phyloP scores from a whole-genome alignment of 1,140 invertebrate species.

The Bactericera cockerelli region DNA sequence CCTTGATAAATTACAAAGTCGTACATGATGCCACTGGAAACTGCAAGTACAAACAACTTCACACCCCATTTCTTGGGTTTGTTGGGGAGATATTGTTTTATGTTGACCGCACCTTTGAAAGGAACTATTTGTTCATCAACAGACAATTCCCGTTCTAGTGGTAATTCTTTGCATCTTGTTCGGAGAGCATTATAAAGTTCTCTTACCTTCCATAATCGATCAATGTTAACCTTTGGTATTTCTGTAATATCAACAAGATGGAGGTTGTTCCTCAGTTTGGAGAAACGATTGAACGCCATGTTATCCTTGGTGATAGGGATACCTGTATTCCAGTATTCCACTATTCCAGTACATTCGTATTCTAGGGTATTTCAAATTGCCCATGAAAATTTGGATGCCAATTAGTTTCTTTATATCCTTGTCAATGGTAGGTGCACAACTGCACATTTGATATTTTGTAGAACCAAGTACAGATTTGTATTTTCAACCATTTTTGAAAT shows the following conservation, averaged over 20 bases:
- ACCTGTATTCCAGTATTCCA: neutral
- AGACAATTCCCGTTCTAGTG: neutral
- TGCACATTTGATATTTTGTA: neutral
- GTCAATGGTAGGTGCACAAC: neutral
- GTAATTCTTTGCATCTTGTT: neutral
- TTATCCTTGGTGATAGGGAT: neutral
- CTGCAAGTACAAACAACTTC: conserved; percentile 28
- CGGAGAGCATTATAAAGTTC: conserved; percentile 8
- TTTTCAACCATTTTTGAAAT: no score
- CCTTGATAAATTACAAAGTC: conserved; percentile 28
- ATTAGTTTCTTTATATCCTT: neutral
- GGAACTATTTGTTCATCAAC: conserved; percentile 14
- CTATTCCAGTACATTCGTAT: conserved; percentile 4
- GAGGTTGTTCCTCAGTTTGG: neutral
- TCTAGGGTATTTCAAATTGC: conserved; percentile 5
- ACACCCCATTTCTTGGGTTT: conserved; percentile 20
- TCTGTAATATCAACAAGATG: conserved; percentile 1
- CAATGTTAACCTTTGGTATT: neutral
- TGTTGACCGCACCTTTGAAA: conserved; percentile 12
- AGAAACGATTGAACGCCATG: neutral
- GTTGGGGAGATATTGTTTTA: conserved; percentile 16
- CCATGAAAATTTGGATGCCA: neutral
- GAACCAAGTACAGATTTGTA: neutral
- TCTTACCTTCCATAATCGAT: conserved; percentile 1
- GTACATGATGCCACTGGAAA: conserved; percentile 27